These are phyloP conservation scores for Sander lucioperca DNA, from an alignment of 2,113 vertebrate genomes.

Conservation along the genomic window DNA sequence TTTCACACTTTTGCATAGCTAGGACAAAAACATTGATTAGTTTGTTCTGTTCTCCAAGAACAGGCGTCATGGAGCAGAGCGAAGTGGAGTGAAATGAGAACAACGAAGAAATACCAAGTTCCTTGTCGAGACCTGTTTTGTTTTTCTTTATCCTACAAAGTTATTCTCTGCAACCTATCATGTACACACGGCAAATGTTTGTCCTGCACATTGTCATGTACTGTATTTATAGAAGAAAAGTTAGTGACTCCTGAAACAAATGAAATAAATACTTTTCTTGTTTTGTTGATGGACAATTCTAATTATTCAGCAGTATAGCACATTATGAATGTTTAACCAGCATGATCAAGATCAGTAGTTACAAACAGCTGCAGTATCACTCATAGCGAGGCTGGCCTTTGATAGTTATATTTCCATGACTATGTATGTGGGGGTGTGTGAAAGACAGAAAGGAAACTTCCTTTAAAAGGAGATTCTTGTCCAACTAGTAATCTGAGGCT, in stretches of 20 bases:
- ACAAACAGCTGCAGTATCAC: not conserved
- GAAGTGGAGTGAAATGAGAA: constrained; percentile 16
- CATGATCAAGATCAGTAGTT: not conserved
- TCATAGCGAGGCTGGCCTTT: not conserved
- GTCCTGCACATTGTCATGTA: constrained; percentile 9
- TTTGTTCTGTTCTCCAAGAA: constrained; percentile 1
- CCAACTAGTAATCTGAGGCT: not conserved
- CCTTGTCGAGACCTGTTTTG: constrained; percentile 9
- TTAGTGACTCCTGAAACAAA: constrained; percentile 3
- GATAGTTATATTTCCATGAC: not conserved
- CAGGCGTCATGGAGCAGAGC: not conserved
- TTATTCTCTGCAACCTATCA: not conserved
- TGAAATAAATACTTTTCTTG: constrained; percentile 57
- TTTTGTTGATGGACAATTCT: constrained; percentile 33
- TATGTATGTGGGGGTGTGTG: not conserved
- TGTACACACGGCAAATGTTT: constrained; percentile 2
- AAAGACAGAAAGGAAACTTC: not conserved
- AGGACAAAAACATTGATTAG: not conserved
- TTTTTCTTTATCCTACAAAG: not conserved
- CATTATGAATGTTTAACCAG: not conserved
- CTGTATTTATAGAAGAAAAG: constrained; percentile 70
- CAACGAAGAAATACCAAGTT: not conserved
- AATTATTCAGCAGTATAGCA: not conserved
- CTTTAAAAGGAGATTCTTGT: not conserved
- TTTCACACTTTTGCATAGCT: not conserved